Conservation (phyloP, 2,888 invertebrate species). For the Aleiodes testaceus region DNA sequence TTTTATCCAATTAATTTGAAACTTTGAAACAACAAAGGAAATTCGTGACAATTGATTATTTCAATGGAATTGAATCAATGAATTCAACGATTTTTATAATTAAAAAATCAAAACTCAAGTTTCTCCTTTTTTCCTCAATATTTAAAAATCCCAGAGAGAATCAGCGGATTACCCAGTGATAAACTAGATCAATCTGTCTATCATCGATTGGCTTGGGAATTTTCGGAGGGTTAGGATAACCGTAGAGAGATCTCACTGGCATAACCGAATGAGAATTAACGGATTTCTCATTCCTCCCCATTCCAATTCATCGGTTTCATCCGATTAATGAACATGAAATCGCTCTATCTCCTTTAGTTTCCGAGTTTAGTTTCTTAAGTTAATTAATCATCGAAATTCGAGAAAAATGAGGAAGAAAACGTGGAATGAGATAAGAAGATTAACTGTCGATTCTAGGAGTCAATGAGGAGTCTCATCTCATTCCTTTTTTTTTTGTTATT, state of each 20-base stretch:
- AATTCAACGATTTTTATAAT: no score
- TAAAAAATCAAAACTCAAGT: background rate
- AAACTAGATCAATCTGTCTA: conserved; percentile 12
- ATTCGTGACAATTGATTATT: no score
- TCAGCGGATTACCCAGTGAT: background rate
- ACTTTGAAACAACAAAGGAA: no score
- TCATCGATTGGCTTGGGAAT: conserved; percentile 24
- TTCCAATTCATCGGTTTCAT: conserved; percentile 3
- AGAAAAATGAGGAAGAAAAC: background rate
- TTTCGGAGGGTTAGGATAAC: background rate
- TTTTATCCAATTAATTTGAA: no score
- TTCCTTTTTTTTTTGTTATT: background rate
- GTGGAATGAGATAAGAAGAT: conserved; percentile 18
- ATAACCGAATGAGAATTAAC: conserved; percentile 20
- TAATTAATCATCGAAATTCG: background rate
- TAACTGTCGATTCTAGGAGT: conserved; percentile 11
- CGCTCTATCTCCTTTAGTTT: background rate
- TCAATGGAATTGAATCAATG: no score
- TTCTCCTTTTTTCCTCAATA: background rate
- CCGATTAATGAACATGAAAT: conserved; percentile 36
- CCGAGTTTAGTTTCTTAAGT: no score
- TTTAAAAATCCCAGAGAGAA: background rate
- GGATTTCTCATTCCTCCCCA: conserved; percentile 12
- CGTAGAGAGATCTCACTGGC: conserved; percentile 15
- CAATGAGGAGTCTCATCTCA: conserved; percentile 28